phyloP scores from a whole-genome alignment of 2,113 vertebrate species.

The western clawed frog (Xenopus tropicalis) region UCB_Xtro_10.0 CM004449.2:98712501-98713000 shows the following conservation, averaged over 20 bases:
- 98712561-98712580: too few species aligned
- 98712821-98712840: not conserved
- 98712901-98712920: conserved; percentile 88
- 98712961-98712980: too few species aligned
- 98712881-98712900: conserved; percentile 87
- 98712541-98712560: too few species aligned
- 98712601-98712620: too few species aligned
- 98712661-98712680: not conserved
- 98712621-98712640: too few species aligned
- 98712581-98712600: too few species aligned
- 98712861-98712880: conserved; percentile 88
- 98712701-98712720: conserved; percentile 88
- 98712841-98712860: conserved; percentile 60
- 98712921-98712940: conserved; percentile 64
- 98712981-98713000: too few species aligned
- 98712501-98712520: too few species aligned
- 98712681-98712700: conserved; percentile 75
- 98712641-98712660: not conserved
- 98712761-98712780: conserved; percentile 68
- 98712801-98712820: not conserved
- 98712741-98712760: conserved; percentile 80
- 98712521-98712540: too few species aligned
- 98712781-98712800: not conserved
- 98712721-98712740: conserved; percentile 81
- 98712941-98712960: not conserved